These are phyloP conservation scores for Zaprionus ghesquierei DNA, from an alignment of 1,140 invertebrate genomes.

Conservation along the genomic window DNA sequence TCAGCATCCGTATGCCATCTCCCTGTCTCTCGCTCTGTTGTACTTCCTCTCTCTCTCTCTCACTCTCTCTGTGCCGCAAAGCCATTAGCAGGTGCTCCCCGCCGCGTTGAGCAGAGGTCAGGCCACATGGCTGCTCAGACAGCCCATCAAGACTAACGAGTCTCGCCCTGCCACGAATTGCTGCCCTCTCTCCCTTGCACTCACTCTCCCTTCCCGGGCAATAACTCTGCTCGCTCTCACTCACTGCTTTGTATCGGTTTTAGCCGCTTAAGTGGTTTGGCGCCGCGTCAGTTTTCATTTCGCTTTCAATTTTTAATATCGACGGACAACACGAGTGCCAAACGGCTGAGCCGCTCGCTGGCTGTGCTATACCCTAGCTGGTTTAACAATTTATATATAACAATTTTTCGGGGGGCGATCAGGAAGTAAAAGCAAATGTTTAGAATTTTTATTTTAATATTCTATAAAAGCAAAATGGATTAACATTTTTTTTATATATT, in stretches of 20 bases:
- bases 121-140: conserved; percentile 36
- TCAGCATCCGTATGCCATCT: conserved; percentile 8
- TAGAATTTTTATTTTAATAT: too few species aligned
- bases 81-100: conserved; percentile 54
- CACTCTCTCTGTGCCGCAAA: background rate
- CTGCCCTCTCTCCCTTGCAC: background rate
- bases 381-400: background rate
- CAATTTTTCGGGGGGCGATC: background rate
- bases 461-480: too few species aligned
- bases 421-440: background rate
- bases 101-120: conserved; percentile 22
- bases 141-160: conserved; percentile 56
- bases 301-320: conserved; percentile 61
- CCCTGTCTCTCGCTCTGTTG: conserved; percentile 2
- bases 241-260: conserved; percentile 58
- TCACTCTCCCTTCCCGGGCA: background rate
- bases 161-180: conserved; percentile 5
- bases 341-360: conserved; percentile 17
- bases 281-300: conserved; percentile 66
- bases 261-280: conserved; percentile 68
- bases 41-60: background rate
- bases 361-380: background rate
- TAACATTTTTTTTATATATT: too few species aligned
- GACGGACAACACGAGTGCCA: conserved; percentile 43
- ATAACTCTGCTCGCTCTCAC: conserved; percentile 8